These are phyloP conservation scores for Dorcus hopei DNA, from an alignment of 2,888 invertebrate species.

Conservation along the genomic window DNA sequence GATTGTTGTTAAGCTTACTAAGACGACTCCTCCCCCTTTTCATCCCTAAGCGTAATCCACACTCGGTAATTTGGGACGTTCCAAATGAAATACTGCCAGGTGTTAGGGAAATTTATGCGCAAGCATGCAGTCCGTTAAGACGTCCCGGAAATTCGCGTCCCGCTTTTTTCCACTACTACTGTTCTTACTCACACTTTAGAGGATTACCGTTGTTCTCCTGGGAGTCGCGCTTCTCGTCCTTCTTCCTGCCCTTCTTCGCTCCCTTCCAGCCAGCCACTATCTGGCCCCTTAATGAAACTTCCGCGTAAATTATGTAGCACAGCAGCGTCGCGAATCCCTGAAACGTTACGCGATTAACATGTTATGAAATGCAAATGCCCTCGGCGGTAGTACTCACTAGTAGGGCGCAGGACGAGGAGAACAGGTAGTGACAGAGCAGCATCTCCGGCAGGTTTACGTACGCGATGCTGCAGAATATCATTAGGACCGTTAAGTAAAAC, in stretches of 20 bases:
- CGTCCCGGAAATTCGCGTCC: conserved; percentile 8
- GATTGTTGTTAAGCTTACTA: too few species aligned
- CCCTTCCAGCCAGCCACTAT: conserved; percentile 20
- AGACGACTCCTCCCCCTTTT: too few species aligned
- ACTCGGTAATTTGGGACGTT: too few species aligned
- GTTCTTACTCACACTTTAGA: conserved; percentile 56
- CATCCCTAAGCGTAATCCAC: too few species aligned
- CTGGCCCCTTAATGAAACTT: conserved; percentile 49
- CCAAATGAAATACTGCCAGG: too few species aligned
- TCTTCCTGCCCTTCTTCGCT: conserved; percentile 12
- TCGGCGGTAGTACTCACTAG: conserved; percentile 53
- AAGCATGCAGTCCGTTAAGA: neutral
- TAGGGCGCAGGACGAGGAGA: conserved; percentile 55
- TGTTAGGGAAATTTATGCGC: neutral
- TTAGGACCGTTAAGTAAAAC: conserved; percentile 57
- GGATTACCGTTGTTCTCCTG: conserved; percentile 55
- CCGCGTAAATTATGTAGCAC: conserved; percentile 60
- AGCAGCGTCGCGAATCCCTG: conserved; percentile 59
- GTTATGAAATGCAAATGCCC: neutral
- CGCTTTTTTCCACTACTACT: too few species aligned
- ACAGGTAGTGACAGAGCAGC: conserved; percentile 57
- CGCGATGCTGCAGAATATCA: conserved; percentile 61
- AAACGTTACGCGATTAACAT: conserved; percentile 25
- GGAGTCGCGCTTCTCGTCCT: conserved; percentile 49
- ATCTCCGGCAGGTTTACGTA: conserved; percentile 61